Base-by-base conservation (phyloP, 2,888 invertebrate genomes). In the Hedychridium roseum region DNA sequence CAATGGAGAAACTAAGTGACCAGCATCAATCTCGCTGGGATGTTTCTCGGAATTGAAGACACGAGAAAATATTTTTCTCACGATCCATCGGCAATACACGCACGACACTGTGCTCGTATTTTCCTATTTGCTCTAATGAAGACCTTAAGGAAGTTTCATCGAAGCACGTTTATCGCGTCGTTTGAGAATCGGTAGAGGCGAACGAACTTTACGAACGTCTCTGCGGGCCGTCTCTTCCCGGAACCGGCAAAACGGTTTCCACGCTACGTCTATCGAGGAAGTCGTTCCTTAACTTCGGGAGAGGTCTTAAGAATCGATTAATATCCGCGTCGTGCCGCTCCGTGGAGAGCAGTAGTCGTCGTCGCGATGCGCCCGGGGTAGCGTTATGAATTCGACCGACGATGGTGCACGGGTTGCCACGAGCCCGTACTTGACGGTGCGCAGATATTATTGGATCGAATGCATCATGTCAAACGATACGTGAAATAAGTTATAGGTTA, bases 401-500 rank as follows among this genome's bases (percentile, higher is more conserved):
- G 26, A 38, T 17, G 26, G 23, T 26, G 15, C 37, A 21, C 14
- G n/a, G 15, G 12, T 6, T 27, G 27, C 7, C 11, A 12, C 21
- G 12, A 16, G 27, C 36, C 28, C 44, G 35, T 39, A 17, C 43
- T 40, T 50, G 53, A 59, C 62, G 52, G 55, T 54, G 46, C 61
- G 53, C 65, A 71, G 78, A 77, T 79, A 79, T 79, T 79, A 79
- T 79, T 79, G 79, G 79, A 78, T 79, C 78, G 78, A 79, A 79
- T 79, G 78, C 76, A 78, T 79, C 79, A 79, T 71, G 76, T 77
- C 77, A 78, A 79, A 79, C 78, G 78, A 78, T 75, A 74, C 78
- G 78, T 79, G 77, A 79, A 79, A 79, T 78, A 79, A 79, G 78
- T 79, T 78, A 78, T 78, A 78, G 78, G 78, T 74, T 78, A 76